Conservation (phyloP, 2,113 vertebrate genomes). For the Marmota monax region DNA sequence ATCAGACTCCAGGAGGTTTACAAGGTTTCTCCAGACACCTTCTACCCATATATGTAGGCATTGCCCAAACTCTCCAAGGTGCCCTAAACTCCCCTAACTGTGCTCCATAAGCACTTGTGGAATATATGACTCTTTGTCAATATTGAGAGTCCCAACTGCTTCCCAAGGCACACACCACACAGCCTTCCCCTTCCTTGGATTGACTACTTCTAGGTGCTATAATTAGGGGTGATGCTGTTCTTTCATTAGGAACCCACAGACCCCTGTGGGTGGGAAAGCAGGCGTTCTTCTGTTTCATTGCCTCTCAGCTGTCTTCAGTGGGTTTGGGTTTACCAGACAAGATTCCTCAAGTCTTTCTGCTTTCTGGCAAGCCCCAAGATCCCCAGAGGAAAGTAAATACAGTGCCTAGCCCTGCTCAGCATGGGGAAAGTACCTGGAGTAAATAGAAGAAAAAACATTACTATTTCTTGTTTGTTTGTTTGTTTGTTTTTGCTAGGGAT, state of each 20-base stretch:
- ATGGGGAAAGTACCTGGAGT: neutral
- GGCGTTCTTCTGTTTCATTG: neutral
- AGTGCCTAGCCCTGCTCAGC: neutral
- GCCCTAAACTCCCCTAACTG: neutral
- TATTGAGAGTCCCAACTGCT: neutral
- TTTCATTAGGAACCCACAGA: neutral
- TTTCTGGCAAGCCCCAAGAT: neutral
- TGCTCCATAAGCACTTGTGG: neutral
- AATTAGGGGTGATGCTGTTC: too few species aligned
- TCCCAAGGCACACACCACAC: rapidly evolving
- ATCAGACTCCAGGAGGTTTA: neutral
- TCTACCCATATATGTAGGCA: too few species aligned
- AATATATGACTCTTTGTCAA: neutral
- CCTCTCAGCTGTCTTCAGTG: neutral
- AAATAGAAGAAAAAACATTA: neutral
- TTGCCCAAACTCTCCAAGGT: neutral
- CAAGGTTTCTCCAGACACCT: neutral
- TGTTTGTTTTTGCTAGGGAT: neutral
- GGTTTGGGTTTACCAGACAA: neutral
- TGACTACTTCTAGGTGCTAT: neutral
- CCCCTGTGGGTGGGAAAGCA: rapidly evolving
- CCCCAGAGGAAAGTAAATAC: neutral
- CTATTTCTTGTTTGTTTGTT: neutral
- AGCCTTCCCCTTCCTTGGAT: too few species aligned
- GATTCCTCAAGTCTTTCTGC: neutral